Conservation (phyloP, 2,888 invertebrate genomes). For the Apamea epomidion region DNA sequence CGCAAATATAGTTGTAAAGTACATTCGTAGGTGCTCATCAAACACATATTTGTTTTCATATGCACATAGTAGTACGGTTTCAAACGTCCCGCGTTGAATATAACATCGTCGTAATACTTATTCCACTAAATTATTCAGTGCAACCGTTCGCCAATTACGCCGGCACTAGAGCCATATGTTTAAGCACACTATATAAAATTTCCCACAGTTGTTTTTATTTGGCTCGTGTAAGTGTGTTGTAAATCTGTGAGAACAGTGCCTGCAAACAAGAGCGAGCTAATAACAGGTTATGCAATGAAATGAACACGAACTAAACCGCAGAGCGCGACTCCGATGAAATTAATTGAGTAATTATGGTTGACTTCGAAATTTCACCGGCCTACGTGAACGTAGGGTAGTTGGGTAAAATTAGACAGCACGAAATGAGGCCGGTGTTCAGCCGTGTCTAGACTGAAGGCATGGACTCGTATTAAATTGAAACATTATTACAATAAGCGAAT, state of each 20-base stretch:
- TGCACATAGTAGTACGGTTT: slow-evolving; percentile 27
- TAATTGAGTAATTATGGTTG: slow-evolving; percentile 81
- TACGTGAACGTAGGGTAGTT: slow-evolving; percentile 56
- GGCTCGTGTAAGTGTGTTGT: slow-evolving; percentile 73
- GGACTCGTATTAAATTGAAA: slow-evolving; percentile 48
- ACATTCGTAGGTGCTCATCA: slow-evolving; percentile 13
- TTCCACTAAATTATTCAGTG: slow-evolving; percentile 65
- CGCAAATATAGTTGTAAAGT: slow-evolving; percentile 24
- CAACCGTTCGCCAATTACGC: slow-evolving; percentile 68
- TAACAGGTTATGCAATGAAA: slow-evolving; percentile 83
- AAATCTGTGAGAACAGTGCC: slow-evolving; percentile 80
- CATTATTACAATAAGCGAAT: slow-evolving; percentile 36
- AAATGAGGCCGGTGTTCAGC: slow-evolving; percentile 67
- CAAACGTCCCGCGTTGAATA: slow-evolving; percentile 52
- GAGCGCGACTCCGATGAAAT: slow-evolving; percentile 72
- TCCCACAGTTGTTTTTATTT: slow-evolving; percentile 84
- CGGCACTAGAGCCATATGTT: slow-evolving; percentile 71
- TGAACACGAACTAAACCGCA: slow-evolving; percentile 75
- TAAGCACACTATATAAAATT: slow-evolving; percentile 71
- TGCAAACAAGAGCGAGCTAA: slow-evolving; percentile 82
- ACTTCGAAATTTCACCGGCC: slow-evolving; percentile 72
- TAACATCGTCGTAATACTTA: slow-evolving; percentile 54
- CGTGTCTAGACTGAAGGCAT: slow-evolving; percentile 43
- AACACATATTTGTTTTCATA: slow-evolving; percentile 40
- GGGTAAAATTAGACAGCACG: slow-evolving; percentile 67